These are phyloP conservation scores for Brachystomella parvula DNA, from an alignment of 1,140 invertebrate genomes.

Conservation along the genomic window DNA sequence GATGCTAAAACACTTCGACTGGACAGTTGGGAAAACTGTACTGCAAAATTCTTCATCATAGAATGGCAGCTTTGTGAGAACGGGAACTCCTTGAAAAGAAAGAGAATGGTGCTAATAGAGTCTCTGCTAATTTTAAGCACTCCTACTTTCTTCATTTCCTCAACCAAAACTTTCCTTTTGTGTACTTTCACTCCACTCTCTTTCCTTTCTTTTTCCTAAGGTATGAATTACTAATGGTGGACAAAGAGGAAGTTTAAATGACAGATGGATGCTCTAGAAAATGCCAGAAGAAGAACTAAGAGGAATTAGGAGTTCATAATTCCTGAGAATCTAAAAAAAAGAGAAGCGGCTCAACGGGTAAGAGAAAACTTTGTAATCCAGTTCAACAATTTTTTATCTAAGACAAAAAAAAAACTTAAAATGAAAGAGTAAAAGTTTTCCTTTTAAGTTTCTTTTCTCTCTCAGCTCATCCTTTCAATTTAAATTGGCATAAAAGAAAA, in stretches of 20 bases:
- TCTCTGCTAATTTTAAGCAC: too few relatives aligned
- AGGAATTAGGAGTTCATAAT: not conserved
- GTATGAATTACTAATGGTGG: not conserved
- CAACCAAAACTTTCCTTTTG: not conserved
- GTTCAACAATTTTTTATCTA: not conserved
- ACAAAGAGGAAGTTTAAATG: conserved; percentile 1
- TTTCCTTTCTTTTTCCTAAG: not conserved
- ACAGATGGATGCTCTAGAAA: conserved; percentile 4
- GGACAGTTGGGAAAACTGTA: not conserved
- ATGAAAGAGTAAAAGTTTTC: conserved; percentile 7
- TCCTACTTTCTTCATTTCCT: not conserved
- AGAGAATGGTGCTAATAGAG: not conserved
- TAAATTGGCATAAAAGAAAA: not conserved
- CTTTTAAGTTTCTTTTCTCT: not conserved
- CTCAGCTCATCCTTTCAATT: conserved; percentile 7
- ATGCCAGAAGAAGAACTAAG: not conserved
- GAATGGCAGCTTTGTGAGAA: not conserved
- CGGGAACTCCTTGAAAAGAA: not conserved
- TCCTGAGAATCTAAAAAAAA: not conserved
- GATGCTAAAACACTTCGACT: too few relatives aligned
- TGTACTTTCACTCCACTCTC: too few relatives aligned
- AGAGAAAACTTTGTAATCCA: not conserved
- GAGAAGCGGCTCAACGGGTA: not conserved
- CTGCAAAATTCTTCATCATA: not conserved
- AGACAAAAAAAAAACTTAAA: conserved; percentile 5